phyloP scores from a whole-genome alignment of 2,113 vertebrate genomes.

The Leptobrachium ailaonicum region DNA sequence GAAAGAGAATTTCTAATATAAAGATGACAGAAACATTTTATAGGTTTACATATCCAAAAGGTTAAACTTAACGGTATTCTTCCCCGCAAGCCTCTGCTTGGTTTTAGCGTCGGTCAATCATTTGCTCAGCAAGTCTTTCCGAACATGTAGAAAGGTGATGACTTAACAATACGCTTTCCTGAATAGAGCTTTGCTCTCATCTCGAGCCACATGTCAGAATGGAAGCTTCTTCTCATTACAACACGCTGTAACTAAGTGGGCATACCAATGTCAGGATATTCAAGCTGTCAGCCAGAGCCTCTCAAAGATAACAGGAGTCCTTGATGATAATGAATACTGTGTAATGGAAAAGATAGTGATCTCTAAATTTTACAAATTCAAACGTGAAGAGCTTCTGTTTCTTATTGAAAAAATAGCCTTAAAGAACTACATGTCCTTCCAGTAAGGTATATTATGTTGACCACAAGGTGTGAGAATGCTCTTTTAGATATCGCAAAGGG shows the following conservation, averaged over 20 bases:
- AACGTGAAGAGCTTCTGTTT: too few species aligned
- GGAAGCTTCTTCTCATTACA: conserved; percentile 28
- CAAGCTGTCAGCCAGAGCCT: conserved; percentile 14
- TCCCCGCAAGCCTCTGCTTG: conserved; percentile 3
- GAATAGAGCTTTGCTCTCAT: conserved; percentile 10
- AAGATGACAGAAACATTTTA: conserved; percentile 15
- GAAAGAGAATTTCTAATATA: conserved; percentile 1
- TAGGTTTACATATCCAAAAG: conserved; percentile 14
- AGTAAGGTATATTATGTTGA: too few species aligned
- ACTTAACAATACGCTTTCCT: conserved; percentile 30
- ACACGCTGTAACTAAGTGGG: conserved; percentile 9
- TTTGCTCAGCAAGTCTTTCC: conserved; percentile 14
- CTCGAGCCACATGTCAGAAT: conserved; percentile 2
- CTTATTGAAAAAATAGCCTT: too few species aligned
- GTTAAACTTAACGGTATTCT: conserved; percentile 30
- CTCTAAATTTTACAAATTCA: conserved; percentile 4
- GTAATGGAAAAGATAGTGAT: too few species aligned
- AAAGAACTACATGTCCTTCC: too few species aligned
- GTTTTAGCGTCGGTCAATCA: conserved; percentile 21
- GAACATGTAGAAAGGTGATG: conserved; percentile 11
- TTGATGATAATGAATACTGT: too few species aligned
- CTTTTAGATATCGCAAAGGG: too few species aligned
- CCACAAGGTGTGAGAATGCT: not conserved
- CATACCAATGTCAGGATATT: conserved; percentile 13
- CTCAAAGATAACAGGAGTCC: not conserved